phyloP scores from a whole-genome alignment of 2,113 vertebrate species.

The Corvus moneduloides region DNA sequence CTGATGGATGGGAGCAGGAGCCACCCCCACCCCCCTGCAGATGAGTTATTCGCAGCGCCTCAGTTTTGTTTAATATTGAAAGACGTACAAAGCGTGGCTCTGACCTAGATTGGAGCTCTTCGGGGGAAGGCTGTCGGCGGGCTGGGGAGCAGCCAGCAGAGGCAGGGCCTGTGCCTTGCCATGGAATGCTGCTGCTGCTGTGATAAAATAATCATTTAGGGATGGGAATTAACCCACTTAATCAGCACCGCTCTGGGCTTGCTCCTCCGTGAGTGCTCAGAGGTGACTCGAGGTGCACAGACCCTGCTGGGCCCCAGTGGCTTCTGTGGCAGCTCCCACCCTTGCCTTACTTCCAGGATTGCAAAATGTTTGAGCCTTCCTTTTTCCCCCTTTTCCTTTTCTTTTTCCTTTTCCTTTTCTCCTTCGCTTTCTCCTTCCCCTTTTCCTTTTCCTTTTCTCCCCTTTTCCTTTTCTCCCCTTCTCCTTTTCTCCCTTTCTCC shows the following conservation, averaged over 20 bases:
- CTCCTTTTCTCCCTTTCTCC: too few relatives aligned
- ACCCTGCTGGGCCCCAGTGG: fast-evolving
- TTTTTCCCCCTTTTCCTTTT: not conserved
- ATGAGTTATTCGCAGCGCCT: not conserved
- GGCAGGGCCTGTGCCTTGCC: not conserved
- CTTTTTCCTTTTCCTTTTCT: fast-evolving
- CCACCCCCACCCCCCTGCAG: not conserved
- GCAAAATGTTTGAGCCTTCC: not conserved
- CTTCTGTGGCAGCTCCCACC: not conserved
- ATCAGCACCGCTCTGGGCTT: fast-evolving
- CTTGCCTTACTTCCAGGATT: not conserved
- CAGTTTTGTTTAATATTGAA: conserved; percentile 52
- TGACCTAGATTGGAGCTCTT: conserved; percentile 56
- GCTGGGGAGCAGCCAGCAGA: not conserved
- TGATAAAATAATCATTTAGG: not conserved
- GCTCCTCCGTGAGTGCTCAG: not conserved
- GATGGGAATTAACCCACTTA: conserved; percentile 43
- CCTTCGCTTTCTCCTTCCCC: too few relatives aligned
- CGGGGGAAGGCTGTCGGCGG: not conserved
- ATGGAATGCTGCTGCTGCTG: not conserved
- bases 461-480: too few relatives aligned
- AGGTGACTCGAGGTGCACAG: not conserved
- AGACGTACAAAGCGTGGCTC: not conserved
- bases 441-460: not conserved
- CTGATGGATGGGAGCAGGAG: not conserved